Base-by-base conservation (phyloP, 1,140 invertebrate species). In the Leptinotarsa defecta region DNA sequence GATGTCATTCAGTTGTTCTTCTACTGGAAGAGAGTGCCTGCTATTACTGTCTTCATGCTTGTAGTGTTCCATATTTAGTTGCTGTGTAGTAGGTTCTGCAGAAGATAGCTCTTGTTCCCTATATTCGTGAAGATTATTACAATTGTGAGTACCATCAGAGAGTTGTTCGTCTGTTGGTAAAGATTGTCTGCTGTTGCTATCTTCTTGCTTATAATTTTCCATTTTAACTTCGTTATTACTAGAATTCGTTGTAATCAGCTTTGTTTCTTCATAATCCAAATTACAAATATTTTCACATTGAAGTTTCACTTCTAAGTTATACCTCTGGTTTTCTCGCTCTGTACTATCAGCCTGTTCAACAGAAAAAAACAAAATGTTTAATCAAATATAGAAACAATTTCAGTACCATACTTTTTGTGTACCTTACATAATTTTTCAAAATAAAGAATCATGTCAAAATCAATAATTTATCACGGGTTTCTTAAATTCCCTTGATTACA, bases 11-110 rank as follows among this genome's bases (percentile, higher is more conserved):
- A 77, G 61, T n/a, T 73, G 73, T 63, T 79, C 75, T 24, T 79
- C 78, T 48, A 79, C 68, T 24, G 74, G 73, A 20, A 65, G 64
- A 20, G 63, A 70, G 63, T 75, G 72, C 49, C 74, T 73, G 68
- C 68, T 77, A 20, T 75, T 80, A 52, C 73, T 76, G 52, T 79
- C 74, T 74, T 80, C 79, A 64, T 71, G 74, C 62, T 78, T 79
- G n/a, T 63, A 65, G 68, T 61, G 63, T 72, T 78, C 71, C 13
- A 74, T 69, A 48, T 73, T 68, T 43, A n/a, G 48, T 65, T n/a
- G 15, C 17, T 17, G 15, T 2, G n/a, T 57, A 19, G 15, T 15
- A 8, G 52, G 17, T 57, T 57, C 52, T 57, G n/a, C 52, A 19
- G 52, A 57, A 57, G 52, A 19, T 68, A 57, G 65, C 73, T 52